Evolutionary conservation across 2,888 invertebrate species (phyloP).

Genomic region (Sinodicranocentrus sp.): DNA sequence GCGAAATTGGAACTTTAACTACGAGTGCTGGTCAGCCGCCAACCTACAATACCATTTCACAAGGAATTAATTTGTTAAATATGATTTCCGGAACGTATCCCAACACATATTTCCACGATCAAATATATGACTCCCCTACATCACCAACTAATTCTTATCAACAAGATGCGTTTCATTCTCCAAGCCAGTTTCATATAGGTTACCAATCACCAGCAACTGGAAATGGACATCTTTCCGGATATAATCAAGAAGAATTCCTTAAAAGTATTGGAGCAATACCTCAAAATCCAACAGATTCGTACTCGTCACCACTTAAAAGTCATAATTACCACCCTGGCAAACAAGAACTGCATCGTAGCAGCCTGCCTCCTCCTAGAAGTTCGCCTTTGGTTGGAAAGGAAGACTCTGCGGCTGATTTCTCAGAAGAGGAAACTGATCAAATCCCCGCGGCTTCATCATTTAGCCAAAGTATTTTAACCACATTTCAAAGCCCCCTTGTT

Average conservation of each 20-base stretch:
- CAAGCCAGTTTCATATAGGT: neutral
- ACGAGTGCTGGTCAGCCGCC: conserved; percentile 53
- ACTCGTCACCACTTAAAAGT: too few species aligned
- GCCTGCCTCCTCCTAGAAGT: neutral
- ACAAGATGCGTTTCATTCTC: neutral
- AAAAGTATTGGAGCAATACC: conserved; percentile 5
- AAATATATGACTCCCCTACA: conserved; percentile 17
- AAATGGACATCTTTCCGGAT: neutral
- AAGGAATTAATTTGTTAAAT: conserved; percentile 74
- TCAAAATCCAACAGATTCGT: neutral
- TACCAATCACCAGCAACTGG: neutral
- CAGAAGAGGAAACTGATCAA: conserved; percentile 43
- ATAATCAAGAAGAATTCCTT: neutral
- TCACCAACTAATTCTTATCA: neutral
- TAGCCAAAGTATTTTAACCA: conserved; percentile 69
- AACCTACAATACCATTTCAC: conserved; percentile 73
- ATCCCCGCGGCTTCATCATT: conserved; percentile 68
- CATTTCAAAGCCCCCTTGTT: conserved; percentile 7
- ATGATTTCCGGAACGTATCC: conserved; percentile 70
- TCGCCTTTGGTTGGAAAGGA: neutral
- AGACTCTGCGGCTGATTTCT: neutral
- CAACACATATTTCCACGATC: conserved; percentile 44
- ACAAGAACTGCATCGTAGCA: neutral
- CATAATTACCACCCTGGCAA: too few species aligned
- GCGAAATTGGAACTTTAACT: conserved; percentile 35